Conservation (phyloP, 2,888 invertebrate species). For the Chymomyza caudatula region DNA sequence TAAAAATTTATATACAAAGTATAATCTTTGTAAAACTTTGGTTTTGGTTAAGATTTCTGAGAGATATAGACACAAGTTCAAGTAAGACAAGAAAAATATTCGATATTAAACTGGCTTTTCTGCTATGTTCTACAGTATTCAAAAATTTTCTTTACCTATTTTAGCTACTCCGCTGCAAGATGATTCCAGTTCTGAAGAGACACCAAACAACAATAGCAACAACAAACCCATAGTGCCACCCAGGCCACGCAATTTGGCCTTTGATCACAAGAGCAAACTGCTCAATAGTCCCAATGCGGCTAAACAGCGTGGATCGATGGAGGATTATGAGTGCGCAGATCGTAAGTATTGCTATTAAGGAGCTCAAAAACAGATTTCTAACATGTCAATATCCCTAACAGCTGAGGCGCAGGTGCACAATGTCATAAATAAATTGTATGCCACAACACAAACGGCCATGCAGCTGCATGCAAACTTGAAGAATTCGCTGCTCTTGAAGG, state of each 20-base stretch:
- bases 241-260: slow-evolving; percentile 83
- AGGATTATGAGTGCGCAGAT: slow-evolving; percentile 73
- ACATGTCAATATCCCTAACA: slow-evolving; percentile 62
- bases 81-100: no score
- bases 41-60: no score
- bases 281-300: slow-evolving; percentile 63
- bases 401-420: slow-evolving; percentile 83
- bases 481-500: slow-evolving; percentile 77
- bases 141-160: neutral
- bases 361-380: neutral
- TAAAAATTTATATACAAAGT: no score
- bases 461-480: slow-evolving; percentile 78
- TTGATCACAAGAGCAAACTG: slow-evolving; percentile 80
- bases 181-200: slow-evolving; percentile 89
- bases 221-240: slow-evolving; percentile 82
- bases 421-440: slow-evolving; percentile 80
- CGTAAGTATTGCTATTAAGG: slow-evolving; percentile 55
- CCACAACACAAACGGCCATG: slow-evolving; percentile 77
- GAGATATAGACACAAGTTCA: no score
- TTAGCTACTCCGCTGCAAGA: slow-evolving; percentile 80
- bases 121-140: no score
- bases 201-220: slow-evolving; percentile 67
- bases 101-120: neutral
- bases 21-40: no score
- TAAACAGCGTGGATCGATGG: slow-evolving; percentile 56